Evolutionary conservation across 2,888 invertebrate species (phyloP), one percentile per base, ranked within the genome.

Genomic region (Drosophila nigricruria): DNA sequence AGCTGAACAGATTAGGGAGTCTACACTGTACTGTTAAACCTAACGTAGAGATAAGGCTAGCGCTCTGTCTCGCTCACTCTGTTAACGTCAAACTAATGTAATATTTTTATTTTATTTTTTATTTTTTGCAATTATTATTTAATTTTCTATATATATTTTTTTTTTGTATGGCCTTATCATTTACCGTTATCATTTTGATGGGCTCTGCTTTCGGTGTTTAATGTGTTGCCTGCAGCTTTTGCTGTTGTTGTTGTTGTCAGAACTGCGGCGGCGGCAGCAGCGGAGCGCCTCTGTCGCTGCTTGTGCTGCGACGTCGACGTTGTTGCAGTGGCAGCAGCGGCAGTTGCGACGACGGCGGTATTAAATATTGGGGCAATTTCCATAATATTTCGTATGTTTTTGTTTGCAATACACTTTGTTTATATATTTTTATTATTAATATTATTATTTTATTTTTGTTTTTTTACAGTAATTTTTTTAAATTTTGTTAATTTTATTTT

Each of bases 181-280:
- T 88, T 89, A 91, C 91, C 90, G 71, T 85, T 88, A 77, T 90
- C 83, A 77, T 83, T 82, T 75, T 84, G 82, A 47, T 72, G 74
- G 60, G 32, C 61, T 68, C 60, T 68, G 72, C 12, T 45, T 36
- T 53, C 18, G 49, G 65, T 43, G 57, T 61, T 67, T 23, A 64
- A 53, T 30, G 49, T 16, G 3, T 27, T 56, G 57, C 34, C 43
- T 54, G 47, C 43, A 53, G 20, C 3, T 40, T 52, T 30, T 47
- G 52, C 60, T 45, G 68, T 52, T 59, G 63, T 66, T 69, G 66
- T 20, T 32, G 61, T 52, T 50, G 74, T 40, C 58, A 59, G 56
- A 45, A 49, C 38, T 54, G 56, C 50, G 58, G 69, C 50, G 58
- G 69, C 49, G 71, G 69, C 56, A 71, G 68, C 63, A 56, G 74